These are phyloP conservation scores for Urocitellus parryii DNA, from an alignment of 2,113 vertebrate genomes.

Conservation along the genomic window DNA sequence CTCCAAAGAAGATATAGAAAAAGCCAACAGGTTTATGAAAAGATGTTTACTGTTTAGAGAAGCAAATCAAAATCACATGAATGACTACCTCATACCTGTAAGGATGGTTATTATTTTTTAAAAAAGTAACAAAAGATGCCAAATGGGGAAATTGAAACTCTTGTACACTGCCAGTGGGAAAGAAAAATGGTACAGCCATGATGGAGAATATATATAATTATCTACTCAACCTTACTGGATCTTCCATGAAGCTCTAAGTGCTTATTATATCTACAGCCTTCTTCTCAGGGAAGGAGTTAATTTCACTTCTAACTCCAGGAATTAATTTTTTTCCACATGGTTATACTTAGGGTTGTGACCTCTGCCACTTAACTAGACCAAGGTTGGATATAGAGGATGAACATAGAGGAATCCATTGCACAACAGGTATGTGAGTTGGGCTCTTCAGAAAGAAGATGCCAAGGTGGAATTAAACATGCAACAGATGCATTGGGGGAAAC, in stretches of 20 bases:
- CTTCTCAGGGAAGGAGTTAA: background rate
- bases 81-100: background rate
- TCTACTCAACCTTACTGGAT: background rate
- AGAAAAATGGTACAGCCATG: too few species aligned
- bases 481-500: background rate
- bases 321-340: background rate
- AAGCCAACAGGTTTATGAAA: too few species aligned
- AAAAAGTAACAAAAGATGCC: background rate
- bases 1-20: too few species aligned
- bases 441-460: background rate
- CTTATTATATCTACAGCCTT: background rate
- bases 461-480: background rate
- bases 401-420: background rate
- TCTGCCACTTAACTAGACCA: background rate
- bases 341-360: background rate
- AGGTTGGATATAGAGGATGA: background rate
- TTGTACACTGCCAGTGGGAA: too few species aligned
- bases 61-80: background rate
- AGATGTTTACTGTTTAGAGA: too few species aligned
- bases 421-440: background rate
- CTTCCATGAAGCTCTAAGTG: background rate
- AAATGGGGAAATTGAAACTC: background rate
- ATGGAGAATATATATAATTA: background rate
- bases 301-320: background rate
- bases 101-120: background rate